Evolutionary conservation across 2,113 vertebrate genomes (phyloP).

Genomic region (Alligator sinensis): DNA sequence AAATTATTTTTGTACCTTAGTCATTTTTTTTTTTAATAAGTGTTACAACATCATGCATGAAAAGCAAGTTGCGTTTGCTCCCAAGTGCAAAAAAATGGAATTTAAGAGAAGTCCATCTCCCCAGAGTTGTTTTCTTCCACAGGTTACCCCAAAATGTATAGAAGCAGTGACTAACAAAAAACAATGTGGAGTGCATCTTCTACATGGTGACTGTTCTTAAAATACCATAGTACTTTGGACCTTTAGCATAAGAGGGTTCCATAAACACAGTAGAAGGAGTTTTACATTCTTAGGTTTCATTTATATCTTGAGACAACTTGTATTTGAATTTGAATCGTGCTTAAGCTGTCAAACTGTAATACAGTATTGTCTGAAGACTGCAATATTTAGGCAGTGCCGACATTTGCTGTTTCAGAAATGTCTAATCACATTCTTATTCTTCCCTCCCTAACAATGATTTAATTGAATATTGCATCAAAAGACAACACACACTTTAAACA

Average conservation of each 20-base stretch:
- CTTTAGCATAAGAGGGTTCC: conserved; percentile 71
- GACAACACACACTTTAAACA: conserved; percentile 4
- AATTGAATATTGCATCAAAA: conserved; percentile 73
- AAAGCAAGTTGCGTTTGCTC: conserved; percentile 56
- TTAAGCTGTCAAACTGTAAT: conserved; percentile 9
- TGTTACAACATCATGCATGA: conserved; percentile 55
- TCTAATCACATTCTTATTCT: neutral
- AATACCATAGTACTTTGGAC: conserved; percentile 71
- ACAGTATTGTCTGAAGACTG: conserved; percentile 44
- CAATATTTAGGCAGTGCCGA: conserved; percentile 50
- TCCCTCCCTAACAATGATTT: conserved; percentile 49
- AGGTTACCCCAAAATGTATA: neutral
- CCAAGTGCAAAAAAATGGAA: neutral
- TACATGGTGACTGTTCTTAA: conserved; percentile 1
- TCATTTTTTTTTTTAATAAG: neutral
- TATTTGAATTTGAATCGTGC: neutral
- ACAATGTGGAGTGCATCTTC: neutral
- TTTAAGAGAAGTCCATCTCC: neutral
- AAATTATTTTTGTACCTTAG: conserved; percentile 22
- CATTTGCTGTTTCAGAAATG: neutral
- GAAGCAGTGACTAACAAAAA: conserved; percentile 41
- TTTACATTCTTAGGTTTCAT: conserved; percentile 79
- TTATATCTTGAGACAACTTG: conserved; percentile 61
- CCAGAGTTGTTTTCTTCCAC: neutral
- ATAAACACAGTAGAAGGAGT: conserved; percentile 53